Conservation (phyloP, 2,888 invertebrate species). For the Sinelater perroti region DNA sequence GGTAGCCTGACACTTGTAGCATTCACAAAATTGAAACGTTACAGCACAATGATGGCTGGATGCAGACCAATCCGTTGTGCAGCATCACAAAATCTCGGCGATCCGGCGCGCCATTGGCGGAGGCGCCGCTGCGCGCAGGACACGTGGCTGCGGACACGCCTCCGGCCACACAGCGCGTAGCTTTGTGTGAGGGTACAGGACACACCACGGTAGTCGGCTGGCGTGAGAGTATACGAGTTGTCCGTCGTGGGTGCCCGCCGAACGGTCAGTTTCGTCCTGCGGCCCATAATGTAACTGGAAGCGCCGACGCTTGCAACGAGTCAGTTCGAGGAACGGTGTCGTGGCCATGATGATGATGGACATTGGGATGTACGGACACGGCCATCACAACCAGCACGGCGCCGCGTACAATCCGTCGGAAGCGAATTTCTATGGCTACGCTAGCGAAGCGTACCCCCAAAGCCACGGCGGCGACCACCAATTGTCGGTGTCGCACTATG, state of each 20-base stretch:
- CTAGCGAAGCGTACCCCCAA: slow-evolving; percentile 51
- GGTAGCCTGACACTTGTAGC: slow-evolving; percentile 59
- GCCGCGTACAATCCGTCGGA: slow-evolving; percentile 56
- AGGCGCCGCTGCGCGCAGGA: slow-evolving; percentile 50
- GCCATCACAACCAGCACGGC: slow-evolving; percentile 63
- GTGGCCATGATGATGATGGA: slow-evolving; percentile 80
- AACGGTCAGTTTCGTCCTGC: not conserved
- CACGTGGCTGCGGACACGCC: slow-evolving; percentile 53
- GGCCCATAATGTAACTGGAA: not conserved
- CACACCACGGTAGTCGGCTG: slow-evolving; percentile 43
- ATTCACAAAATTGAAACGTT: slow-evolving; percentile 60
- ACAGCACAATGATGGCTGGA: slow-evolving; percentile 60
- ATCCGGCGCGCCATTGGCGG: slow-evolving; percentile 51
- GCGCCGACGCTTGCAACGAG: too few relatives aligned
- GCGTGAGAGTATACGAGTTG: slow-evolving; percentile 34
- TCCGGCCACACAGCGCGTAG: slow-evolving; percentile 44
- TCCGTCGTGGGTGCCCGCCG: slow-evolving; percentile 10
- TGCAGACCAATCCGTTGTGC: slow-evolving; percentile 58
- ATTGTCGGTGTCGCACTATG: slow-evolving; percentile 55
- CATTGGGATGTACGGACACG: slow-evolving; percentile 80
- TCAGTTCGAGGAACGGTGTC: not conserved
- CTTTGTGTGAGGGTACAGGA: slow-evolving; percentile 42
- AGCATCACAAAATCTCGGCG: slow-evolving; percentile 57
- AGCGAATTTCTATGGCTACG: slow-evolving; percentile 53
- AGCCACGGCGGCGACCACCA: slow-evolving; percentile 57